Evolutionary conservation across 2,888 invertebrate species (phyloP).

Genomic region (Caradrina clavipalpis): DNA sequence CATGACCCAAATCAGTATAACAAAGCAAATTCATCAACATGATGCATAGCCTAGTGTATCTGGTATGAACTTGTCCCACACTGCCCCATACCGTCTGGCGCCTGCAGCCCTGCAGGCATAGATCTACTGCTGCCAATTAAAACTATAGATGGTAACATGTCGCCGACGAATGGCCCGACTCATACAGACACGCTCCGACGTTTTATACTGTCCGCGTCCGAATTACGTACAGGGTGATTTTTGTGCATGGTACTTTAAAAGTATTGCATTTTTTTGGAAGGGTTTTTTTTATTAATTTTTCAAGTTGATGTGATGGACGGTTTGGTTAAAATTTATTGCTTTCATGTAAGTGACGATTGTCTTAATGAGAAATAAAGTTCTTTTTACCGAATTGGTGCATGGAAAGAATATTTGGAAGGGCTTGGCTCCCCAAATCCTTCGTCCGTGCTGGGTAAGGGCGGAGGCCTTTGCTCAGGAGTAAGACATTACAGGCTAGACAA

Average conservation of each 20-base stretch:
- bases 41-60: conserved; percentile 54
- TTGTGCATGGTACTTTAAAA: neutral
- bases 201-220: conserved; percentile 73
- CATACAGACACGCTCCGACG: conserved; percentile 72
- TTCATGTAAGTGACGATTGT: too few relatives aligned
- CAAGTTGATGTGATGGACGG: too few relatives aligned
- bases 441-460: too few relatives aligned
- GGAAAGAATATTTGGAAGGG: too few relatives aligned
- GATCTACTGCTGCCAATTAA: conserved; percentile 88
- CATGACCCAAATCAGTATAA: conserved; percentile 57
- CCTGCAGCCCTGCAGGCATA: conserved; percentile 79
- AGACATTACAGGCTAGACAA: too few relatives aligned
- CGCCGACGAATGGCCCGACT: conserved; percentile 78
- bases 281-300: neutral
- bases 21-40: conserved; percentile 60
- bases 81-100: conserved; percentile 75
- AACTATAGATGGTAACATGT: conserved; percentile 86
- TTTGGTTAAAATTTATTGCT: too few relatives aligned
- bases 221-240: conserved; percentile 69
- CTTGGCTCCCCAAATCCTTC: too few relatives aligned
- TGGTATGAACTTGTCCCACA: conserved; percentile 73
- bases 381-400: too few relatives aligned
- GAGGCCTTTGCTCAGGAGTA: too few relatives aligned
- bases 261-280: conserved; percentile 1
- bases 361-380: too few relatives aligned